phyloP scores from a whole-genome alignment of 2,113 vertebrate genomes.

The Panthera tigris region DNA sequence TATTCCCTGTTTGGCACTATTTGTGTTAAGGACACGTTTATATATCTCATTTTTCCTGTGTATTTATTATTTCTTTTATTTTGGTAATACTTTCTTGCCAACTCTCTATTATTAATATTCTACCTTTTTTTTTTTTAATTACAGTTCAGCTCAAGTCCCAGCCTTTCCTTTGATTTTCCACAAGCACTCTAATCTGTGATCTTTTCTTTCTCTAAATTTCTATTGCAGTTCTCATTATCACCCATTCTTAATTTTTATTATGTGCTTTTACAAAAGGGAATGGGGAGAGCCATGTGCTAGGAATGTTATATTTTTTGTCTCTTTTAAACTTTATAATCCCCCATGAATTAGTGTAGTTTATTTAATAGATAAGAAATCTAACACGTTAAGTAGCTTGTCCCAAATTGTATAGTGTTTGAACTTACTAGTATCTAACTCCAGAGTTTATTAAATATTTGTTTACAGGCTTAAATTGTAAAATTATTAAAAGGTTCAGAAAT shows the following conservation, averaged over 20 bases:
- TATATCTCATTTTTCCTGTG: not conserved
- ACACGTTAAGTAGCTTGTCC: not conserved
- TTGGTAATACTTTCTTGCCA: not conserved
- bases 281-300: not conserved
- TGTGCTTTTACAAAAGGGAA: not conserved
- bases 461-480: not conserved
- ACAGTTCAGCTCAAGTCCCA: not conserved
- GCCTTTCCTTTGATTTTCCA: not conserved
- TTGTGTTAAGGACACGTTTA: not conserved
- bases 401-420: not conserved
- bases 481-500: not conserved
- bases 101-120: not conserved
- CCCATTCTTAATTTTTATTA: not conserved
- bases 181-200: not conserved
- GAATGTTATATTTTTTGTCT: not conserved
- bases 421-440: not conserved
- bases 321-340: not conserved
- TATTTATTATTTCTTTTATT: slow-evolving; percentile 28
- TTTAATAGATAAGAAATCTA: not conserved
- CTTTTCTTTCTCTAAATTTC: slow-evolving; percentile 23
- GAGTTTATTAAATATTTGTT: not conserved
- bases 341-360: not conserved
- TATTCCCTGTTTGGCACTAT: not conserved
- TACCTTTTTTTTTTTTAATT: not conserved
- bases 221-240: not conserved